Conservation (phyloP, 2,797 vertebrate species). For the Clamator glandarius region DNA sequence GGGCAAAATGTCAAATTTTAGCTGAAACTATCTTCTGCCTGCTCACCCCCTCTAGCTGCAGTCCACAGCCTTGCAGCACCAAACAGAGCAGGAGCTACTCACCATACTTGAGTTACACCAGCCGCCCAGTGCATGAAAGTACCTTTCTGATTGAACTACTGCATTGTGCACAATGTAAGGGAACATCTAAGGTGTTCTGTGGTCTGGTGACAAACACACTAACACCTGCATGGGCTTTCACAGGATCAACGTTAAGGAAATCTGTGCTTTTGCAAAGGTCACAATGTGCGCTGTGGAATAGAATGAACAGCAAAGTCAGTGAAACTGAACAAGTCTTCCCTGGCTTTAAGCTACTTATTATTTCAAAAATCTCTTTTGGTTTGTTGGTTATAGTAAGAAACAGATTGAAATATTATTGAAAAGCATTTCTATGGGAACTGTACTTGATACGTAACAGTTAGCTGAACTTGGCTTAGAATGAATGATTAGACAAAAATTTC, state of each 20-base stretch:
- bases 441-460: neutral
- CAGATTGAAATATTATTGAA: neutral
- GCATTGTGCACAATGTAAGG: rapidly evolving
- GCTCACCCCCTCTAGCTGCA: slow-evolving; percentile 68
- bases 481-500: neutral
- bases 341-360: neutral
- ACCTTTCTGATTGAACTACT: neutral
- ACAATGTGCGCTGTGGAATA: neutral
- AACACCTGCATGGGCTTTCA: neutral
- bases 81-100: neutral
- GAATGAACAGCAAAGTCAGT: neutral
- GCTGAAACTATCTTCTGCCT: slow-evolving; percentile 42
- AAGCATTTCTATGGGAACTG: neutral
- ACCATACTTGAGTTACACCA: rapidly evolving
- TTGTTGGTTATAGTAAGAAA: neutral
- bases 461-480: neutral
- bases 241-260: neutral
- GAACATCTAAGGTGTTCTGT: neutral
- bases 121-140: neutral
- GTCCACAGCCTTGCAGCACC: slow-evolving; percentile 30
- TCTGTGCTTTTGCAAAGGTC: neutral
- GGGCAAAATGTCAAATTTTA: neutral
- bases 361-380: neutral
- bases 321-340: neutral
- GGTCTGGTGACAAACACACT: neutral